These are phyloP conservation scores for Parascotia fuliginaria DNA, from an alignment of 2,888 invertebrate species.

Conservation along the genomic window DNA sequence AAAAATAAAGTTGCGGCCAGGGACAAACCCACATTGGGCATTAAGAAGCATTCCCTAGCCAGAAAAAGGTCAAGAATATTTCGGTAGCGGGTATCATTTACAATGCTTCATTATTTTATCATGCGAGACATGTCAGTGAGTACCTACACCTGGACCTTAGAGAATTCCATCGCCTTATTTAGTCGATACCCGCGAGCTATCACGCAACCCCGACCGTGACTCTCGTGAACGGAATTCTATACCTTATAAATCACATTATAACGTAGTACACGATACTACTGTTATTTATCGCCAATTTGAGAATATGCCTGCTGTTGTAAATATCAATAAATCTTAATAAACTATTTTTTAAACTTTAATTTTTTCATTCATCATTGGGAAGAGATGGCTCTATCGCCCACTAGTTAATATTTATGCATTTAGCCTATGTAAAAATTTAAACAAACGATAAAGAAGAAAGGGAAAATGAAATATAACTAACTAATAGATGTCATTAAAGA, in stretches of 20 bases:
- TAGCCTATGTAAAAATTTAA: too few relatives aligned
- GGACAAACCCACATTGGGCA: constrained; percentile 4
- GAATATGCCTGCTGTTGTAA: background rate
- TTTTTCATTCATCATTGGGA: too few relatives aligned
- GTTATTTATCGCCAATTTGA: constrained; percentile 26
- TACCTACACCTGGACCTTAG: constrained; percentile 33
- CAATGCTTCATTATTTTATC: constrained; percentile 51
- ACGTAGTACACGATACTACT: constrained; percentile 37
- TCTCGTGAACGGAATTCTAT: constrained; percentile 54
- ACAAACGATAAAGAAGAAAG: too few relatives aligned
- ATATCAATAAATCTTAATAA: background rate
- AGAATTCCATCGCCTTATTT: constrained; percentile 52
- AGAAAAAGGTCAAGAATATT: background rate
- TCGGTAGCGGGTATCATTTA: constrained; percentile 36
- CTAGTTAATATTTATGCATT: too few relatives aligned
- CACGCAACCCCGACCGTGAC: constrained; percentile 38
- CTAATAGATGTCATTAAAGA: too few relatives aligned
- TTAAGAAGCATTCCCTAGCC: constrained; percentile 16
- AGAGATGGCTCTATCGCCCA: too few relatives aligned
- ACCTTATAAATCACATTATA: constrained; percentile 57
- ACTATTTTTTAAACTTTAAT: too few relatives aligned
- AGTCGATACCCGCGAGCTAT: constrained; percentile 42
- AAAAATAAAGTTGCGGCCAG: constrained; percentile 3
- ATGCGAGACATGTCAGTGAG: constrained; percentile 41
- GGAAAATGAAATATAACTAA: too few relatives aligned